Evolutionary conservation across 92 coral and sea anemone genomes (phyloP).

Genomic region (Phenganax marumi): DNA sequence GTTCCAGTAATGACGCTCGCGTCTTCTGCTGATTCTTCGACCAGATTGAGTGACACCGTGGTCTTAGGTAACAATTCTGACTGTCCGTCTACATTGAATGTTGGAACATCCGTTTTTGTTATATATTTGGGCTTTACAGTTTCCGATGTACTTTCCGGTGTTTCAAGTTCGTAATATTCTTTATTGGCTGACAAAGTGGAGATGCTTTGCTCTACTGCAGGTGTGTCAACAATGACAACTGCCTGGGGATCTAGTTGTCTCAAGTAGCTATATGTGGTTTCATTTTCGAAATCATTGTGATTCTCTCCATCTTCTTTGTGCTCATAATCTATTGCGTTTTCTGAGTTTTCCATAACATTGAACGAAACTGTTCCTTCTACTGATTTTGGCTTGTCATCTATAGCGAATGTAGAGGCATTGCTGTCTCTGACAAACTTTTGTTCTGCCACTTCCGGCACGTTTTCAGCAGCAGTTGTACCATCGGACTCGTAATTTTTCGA

Average conservation of each 20-base stretch:
- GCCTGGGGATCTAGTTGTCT: no score
- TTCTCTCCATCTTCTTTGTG: background rate
- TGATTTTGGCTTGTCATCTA: background rate
- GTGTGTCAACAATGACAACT: background rate
- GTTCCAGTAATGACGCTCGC: background rate
- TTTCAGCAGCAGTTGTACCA: background rate
- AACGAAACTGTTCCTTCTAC: background rate
- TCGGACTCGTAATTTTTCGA: background rate
- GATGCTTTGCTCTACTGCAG: background rate
- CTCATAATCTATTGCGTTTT: background rate
- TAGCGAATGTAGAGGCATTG: background rate
- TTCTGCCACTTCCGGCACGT: background rate
- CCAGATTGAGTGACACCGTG: background rate
- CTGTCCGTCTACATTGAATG: background rate
- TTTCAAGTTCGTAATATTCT: constrained; percentile 2
- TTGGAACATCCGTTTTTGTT: background rate
- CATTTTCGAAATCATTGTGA: no score
- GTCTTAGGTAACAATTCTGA: background rate
- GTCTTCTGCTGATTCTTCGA: background rate
- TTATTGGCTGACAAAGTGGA: background rate
- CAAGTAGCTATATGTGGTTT: no score
- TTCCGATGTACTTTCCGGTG: constrained; percentile 5
- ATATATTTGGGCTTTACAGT: background rate
- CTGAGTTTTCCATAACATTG: background rate
- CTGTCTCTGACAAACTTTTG: background rate